phyloP scores from a whole-genome alignment of 2,113 vertebrate species.

The Pongo abelii region DNA sequence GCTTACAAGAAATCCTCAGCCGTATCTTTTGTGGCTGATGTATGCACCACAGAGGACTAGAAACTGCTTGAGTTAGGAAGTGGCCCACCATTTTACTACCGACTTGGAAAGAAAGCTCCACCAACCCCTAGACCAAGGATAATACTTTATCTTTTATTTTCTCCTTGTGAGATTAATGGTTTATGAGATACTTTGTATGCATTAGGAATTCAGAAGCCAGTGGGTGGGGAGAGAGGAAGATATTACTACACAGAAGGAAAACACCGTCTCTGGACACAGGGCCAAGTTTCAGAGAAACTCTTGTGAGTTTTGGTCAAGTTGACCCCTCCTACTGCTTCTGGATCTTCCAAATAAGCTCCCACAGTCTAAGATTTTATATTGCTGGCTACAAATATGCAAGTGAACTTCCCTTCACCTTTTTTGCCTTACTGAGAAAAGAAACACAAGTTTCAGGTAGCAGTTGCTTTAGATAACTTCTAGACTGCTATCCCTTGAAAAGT shows the following conservation, averaged over 20 bases:
- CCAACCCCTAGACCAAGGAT: neutral
- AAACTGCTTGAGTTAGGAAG: neutral
- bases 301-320: neutral
- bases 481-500: neutral
- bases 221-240: neutral
- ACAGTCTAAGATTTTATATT: neutral
- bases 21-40: neutral
- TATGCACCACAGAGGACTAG: neutral
- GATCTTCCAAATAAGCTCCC: neutral
- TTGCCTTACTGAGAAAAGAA: neutral
- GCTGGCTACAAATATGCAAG: neutral
- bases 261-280: neutral
- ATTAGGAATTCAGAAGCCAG: neutral
- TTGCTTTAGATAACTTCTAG: neutral
- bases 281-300: neutral
- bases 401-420: neutral
- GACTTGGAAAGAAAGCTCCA: neutral
- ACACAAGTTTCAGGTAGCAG: neutral
- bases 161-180: neutral
- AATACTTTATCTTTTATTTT: neutral
- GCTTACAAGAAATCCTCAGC: neutral
- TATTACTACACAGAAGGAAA: neutral
- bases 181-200: neutral
- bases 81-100: neutral
- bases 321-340: neutral